phyloP scores from a whole-genome alignment of 2,113 vertebrate species.

The Sphaerodactylus townsendi region DNA sequence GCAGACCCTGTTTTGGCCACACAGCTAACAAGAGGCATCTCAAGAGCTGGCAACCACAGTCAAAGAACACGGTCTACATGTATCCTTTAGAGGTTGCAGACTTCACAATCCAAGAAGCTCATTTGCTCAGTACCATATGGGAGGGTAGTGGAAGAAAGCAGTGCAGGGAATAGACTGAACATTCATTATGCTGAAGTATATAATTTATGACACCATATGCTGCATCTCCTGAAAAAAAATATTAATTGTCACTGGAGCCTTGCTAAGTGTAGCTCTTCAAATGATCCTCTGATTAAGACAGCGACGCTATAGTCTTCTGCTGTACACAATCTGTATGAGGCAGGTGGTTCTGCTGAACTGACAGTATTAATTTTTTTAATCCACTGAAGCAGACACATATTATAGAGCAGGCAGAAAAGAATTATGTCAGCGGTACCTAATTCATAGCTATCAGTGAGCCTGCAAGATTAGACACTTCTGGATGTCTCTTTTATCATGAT shows the following conservation, averaged over 20 bases:
- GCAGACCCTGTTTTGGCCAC: not conserved
- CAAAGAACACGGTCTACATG: not conserved
- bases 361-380: conserved; percentile 13
- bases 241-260: not conserved
- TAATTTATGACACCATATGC: not conserved
- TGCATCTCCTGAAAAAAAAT: not conserved
- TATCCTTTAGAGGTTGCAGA: not conserved
- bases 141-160: not conserved
- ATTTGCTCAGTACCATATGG: not conserved
- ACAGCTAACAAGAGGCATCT: not conserved
- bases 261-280: not conserved
- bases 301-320: not conserved
- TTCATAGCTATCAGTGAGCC: not conserved
- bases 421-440: not conserved
- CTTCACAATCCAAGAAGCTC: not conserved
- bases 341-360: conserved; percentile 11
- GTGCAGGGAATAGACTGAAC: not conserved
- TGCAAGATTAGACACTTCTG: not conserved
- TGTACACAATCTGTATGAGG: conserved; percentile 3
- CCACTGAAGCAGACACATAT: not conserved
- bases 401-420: not conserved
- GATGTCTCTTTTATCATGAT: conserved; percentile 6
- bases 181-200: not conserved
- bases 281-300: not conserved
- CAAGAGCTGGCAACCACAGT: not conserved